Evolutionary conservation across 1,140 invertebrate genomes (phyloP), one percentile per base, ranked within the genome.

Genomic region (Drosophila pandora): DNA sequence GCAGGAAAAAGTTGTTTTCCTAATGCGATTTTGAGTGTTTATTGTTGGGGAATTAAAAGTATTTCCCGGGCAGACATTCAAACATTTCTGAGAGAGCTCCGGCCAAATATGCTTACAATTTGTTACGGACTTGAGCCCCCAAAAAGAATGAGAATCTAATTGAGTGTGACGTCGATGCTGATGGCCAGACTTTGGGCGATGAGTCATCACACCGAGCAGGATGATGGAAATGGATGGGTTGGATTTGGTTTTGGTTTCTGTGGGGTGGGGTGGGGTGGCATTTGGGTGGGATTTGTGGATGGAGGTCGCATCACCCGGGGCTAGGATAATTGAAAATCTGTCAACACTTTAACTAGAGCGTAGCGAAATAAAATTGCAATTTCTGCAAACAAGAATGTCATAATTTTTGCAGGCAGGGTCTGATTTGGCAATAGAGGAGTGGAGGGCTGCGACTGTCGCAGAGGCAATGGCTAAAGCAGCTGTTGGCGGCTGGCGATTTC

Each of bases 21-120:
- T 88, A 88, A 88, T 88, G 83, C 68, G 83, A 88, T 88, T 88
- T 88, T 88, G 76, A 88, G 83, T 88, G 83, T 81, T 88, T 78
- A 83, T 87, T 88, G 83, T 87, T 88, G 63, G 70, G 78, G 65
- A 74, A 82, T 82, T 87, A 87, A 72, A 82, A 70, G 75, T 56
- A 52, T 59, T 77, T 70, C 22, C 7, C 23, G 17, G 48, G 21
- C 37, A 47, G 23, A 39, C 41, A 50, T 55, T 22, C n/a, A n/a
- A 23, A 56, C 13, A 23, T 17, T 28, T 7, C 32, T 10, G 1
- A n/a, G 21, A 10, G 1, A 28, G 21, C 13, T 59, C 57, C 12
- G 41, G 8, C 28, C 22, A 69, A 45, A 32, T 56, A 59, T 68
- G 28, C 41, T 37, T 56, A 72, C 57, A 21, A 54, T 48, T 60